A percentile compares a stretch with the other conserved stretches of the same genome.
Evolutionary conservation across 2,888 invertebrate species (phyloP).

Genomic region (Platycheirus rosarum): DNA sequence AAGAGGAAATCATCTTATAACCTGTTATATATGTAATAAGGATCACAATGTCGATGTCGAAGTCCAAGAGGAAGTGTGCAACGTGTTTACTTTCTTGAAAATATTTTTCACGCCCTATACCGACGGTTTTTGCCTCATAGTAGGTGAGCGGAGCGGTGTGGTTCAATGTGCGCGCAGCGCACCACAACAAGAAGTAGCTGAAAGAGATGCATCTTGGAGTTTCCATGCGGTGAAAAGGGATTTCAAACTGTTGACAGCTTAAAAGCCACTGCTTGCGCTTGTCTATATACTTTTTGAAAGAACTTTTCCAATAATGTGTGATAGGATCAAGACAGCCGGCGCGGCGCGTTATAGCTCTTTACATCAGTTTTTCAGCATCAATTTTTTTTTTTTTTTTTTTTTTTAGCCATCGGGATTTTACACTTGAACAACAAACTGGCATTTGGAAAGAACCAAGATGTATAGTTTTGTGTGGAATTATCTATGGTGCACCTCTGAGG

Average conservation of each 20-base stretch:
- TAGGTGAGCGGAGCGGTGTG: not conserved
- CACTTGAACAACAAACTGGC: not conserved
- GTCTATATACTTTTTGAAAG: conserved; percentile 3
- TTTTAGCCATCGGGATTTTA: conserved; percentile 4
- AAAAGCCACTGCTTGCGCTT: conserved; percentile 50
- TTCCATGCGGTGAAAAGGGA: conserved; percentile 43
- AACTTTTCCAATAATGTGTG: conserved; percentile 11
- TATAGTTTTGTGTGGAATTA: not conserved
- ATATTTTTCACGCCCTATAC: conserved; percentile 68
- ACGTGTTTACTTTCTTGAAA: conserved; percentile 64
- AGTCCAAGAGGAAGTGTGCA: conserved; percentile 25
- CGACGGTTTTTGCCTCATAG: not conserved
- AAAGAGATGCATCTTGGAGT: conserved; percentile 19
- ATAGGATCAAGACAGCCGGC: conserved; percentile 25
- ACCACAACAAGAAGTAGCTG: not conserved
- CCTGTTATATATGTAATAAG: conserved; percentile 67
- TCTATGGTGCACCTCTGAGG: not conserved
- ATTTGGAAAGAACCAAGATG: not conserved
- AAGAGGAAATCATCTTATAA: conserved; percentile 47
- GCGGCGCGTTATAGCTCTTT: no score
- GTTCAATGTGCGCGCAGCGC: no score
- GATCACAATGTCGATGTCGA: conserved; percentile 7
- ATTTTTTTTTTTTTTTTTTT: conserved; percentile 6
- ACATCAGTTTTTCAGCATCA: no score
- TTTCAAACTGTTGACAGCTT: conserved; percentile 67